These are phyloP conservation scores for Crambe crambe DNA, from an alignment of 37 sponge, comb jelly and placozoan genomes.

Conservation along the genomic window DNA sequence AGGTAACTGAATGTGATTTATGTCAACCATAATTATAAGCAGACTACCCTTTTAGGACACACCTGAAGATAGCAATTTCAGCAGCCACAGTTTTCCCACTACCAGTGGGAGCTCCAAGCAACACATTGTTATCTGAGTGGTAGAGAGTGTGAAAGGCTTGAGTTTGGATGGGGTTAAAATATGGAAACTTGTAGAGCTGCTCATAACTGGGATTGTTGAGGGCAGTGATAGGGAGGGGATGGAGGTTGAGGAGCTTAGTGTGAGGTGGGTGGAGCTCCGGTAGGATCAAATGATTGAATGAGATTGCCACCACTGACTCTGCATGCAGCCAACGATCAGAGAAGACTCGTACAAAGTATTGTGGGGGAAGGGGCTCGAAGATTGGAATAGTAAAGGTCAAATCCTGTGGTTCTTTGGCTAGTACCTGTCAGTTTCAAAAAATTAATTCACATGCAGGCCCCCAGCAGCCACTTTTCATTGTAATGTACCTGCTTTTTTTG, in stretches of 20 bases:
- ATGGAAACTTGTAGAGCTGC: constrained; percentile 70
- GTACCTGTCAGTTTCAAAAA: constrained; percentile 64
- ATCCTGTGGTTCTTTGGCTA: constrained; percentile 67
- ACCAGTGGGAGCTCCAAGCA: constrained; percentile 98
- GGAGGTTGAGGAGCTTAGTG: constrained; percentile 95
- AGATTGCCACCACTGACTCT: constrained; percentile 74
- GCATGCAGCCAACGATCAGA: constrained; percentile 98
- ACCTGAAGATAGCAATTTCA: constrained; percentile 94
- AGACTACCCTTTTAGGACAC: no score
- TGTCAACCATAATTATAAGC: no score
- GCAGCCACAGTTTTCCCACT: constrained; percentile 99
- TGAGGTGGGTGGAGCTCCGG: constrained; percentile 96
- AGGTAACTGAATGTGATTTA: no score
- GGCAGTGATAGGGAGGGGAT: constrained; percentile 86
- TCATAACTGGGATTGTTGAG: constrained; percentile 74
- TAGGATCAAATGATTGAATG: constrained; percentile 92
- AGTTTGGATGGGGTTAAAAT: constrained; percentile 98
- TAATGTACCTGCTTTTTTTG: constrained; percentile 88
- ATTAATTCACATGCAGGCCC: neutral
- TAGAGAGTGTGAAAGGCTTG: constrained; percentile 98
- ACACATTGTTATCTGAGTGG: constrained; percentile 89
- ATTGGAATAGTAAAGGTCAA: constrained; percentile 95
- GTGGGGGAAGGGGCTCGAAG: constrained; percentile 85
- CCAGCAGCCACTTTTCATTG: neutral
- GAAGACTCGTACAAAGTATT: constrained; percentile 80